These are phyloP conservation scores for Clepsis dumicolana DNA, from an alignment of 2,888 invertebrate species.

Conservation along the genomic window DNA sequence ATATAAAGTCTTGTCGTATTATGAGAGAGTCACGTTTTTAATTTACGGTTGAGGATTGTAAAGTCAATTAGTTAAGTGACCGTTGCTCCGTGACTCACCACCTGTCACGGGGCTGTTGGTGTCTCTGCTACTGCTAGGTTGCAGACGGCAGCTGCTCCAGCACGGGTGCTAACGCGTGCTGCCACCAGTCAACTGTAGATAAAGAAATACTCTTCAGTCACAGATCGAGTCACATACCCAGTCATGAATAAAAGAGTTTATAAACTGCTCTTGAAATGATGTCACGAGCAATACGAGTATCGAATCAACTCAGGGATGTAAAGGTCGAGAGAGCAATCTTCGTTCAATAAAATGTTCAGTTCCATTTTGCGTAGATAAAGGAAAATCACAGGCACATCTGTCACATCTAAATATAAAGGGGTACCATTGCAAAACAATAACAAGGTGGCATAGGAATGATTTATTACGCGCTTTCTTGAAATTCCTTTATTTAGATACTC, in stretches of 20 bases:
- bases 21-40: neutral
- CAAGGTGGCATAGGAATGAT: neutral
- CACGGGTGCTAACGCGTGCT: neutral
- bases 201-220: neutral
- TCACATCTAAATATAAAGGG: neutral
- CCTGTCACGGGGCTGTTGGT: neutral
- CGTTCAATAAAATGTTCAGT: neutral
- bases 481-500: conserved; percentile 1
- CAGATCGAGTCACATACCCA: neutral
- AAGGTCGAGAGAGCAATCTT: neutral
- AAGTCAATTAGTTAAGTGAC: neutral
- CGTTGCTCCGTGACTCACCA: neutral
- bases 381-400: neutral
- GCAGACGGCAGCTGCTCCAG: neutral
- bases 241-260: neutral
- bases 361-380: neutral
- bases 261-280: neutral
- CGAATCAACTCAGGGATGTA: neutral
- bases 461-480: neutral
- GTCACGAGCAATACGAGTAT: neutral
- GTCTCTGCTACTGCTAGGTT: too few relatives aligned
- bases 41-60: too few relatives aligned
- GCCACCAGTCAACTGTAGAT: neutral
- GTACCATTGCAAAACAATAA: neutral
- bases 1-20: neutral